phyloP scores from a whole-genome alignment of 2,113 vertebrate species.

The Corynorhinus townsendii region DNA sequence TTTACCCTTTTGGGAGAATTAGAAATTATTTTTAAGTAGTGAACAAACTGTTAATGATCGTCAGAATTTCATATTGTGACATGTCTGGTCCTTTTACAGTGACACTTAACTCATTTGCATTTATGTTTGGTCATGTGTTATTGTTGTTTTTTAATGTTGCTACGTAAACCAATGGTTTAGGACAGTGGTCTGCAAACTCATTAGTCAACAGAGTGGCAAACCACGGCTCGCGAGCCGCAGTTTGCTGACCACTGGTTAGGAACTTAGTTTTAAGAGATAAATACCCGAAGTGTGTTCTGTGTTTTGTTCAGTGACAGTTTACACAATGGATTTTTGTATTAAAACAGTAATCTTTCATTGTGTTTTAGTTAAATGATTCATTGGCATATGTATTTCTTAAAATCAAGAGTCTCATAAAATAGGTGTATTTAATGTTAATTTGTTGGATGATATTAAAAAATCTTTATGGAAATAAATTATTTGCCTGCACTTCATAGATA shows the following conservation, averaged over 20 bases:
- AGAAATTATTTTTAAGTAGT: slow-evolving; percentile 65
- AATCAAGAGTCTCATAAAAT: slow-evolving; percentile 55
- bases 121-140: slow-evolving; percentile 76
- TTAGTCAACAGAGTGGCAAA: too few relatives aligned
- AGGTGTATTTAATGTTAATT: slow-evolving; percentile 54
- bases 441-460: slow-evolving; percentile 43
- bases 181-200: too few relatives aligned
- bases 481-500: slow-evolving; percentile 36
- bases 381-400: slow-evolving; percentile 41
- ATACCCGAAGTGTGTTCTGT: slow-evolving; percentile 32
- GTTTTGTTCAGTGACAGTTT: slow-evolving; percentile 53
- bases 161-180: slow-evolving; percentile 33
- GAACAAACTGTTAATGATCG: slow-evolving; percentile 60
- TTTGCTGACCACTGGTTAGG: neutral
- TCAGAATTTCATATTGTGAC: slow-evolving; percentile 76
- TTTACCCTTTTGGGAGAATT: slow-evolving; percentile 53
- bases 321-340: slow-evolving; percentile 55
- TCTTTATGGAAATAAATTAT: slow-evolving; percentile 13
- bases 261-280: slow-evolving; percentile 41
- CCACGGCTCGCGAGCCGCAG: too few relatives aligned
- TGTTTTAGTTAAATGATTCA: slow-evolving; percentile 50
- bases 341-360: slow-evolving; percentile 44
- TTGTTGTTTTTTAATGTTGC: slow-evolving; percentile 74
- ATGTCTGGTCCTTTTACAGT: slow-evolving; percentile 72
- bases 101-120: slow-evolving; percentile 76